Percentiles rank a stretch among this genome's conserved stretches.
phyloP scores from a whole-genome alignment of 2,113 vertebrate species.

The Vidua chalybeata region DNA sequence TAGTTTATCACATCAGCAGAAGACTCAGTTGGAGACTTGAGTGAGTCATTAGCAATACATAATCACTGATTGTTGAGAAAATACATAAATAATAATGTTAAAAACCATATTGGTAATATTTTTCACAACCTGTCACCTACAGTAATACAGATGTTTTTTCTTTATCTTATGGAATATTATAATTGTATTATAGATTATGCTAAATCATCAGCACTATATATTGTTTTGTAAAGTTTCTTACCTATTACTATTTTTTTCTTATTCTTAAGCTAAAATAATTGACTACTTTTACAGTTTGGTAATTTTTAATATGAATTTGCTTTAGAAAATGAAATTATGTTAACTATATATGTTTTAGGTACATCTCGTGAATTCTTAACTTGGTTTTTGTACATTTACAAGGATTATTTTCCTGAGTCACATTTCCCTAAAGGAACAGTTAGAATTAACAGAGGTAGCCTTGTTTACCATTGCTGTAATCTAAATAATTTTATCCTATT shows the following conservation, averaged over 20 bases:
- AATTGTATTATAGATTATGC: not conserved
- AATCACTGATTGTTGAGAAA: not conserved
- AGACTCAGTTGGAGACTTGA: not conserved
- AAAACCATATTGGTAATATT: not conserved
- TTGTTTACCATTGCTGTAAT: not conserved
- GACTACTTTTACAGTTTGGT: not conserved
- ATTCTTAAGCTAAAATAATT: slow-evolving; percentile 6
- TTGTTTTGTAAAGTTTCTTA: not conserved
- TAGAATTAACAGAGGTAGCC: not conserved
- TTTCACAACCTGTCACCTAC: not conserved
- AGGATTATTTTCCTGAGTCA: not conserved
- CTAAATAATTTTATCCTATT: not conserved
- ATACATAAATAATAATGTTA: not conserved
- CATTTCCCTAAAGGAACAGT: not conserved
- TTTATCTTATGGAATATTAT: not conserved
- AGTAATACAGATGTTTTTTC: not conserved
- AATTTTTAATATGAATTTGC: not conserved
- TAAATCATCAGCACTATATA: not conserved
- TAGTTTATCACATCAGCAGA: not conserved
- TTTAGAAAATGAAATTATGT: not conserved
- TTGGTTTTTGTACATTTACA: not conserved
- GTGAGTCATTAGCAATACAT: not conserved
- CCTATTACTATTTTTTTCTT: not conserved
- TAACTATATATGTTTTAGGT: not conserved
- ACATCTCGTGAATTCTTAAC: not conserved